Evolutionary conservation across 2,888 invertebrate species (phyloP).

Genomic region (Ectemnius continuus): DNA sequence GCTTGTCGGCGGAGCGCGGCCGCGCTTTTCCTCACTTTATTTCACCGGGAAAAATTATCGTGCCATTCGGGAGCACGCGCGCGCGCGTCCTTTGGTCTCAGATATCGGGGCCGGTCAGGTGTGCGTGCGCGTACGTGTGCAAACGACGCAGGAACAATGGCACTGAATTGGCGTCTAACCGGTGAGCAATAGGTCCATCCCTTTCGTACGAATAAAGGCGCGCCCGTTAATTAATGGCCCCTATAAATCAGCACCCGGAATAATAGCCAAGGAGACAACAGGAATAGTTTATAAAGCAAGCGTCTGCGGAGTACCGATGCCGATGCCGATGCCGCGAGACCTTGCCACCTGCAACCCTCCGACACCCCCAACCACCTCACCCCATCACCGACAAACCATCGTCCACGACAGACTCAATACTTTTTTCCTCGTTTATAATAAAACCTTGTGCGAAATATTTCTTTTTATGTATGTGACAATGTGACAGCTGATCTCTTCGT

Average conservation of each 20-base stretch:
- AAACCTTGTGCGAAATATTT: no score
- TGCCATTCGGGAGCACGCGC: conserved; percentile 49
- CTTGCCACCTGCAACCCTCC: no score
- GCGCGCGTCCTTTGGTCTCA: not conserved
- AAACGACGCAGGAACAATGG: conserved; percentile 78
- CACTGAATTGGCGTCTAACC: conserved; percentile 77
- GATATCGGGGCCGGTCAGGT: not conserved
- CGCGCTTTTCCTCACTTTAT: conserved; percentile 66
- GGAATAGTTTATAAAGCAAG: conserved; percentile 77
- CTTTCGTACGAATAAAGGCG: conserved; percentile 77
- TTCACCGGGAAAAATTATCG: conserved; percentile 67
- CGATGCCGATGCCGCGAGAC: conserved; percentile 37
- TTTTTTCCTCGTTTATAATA: no score
- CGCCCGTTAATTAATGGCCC: conserved; percentile 76
- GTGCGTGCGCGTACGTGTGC: conserved; percentile 69
- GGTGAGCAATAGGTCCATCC: conserved; percentile 78
- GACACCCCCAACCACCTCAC: no score
- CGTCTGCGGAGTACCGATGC: conserved; percentile 62
- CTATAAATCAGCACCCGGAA: conserved; percentile 76
- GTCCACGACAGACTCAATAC: no score
- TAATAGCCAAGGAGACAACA: conserved; percentile 78
- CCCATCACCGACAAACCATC: no score
- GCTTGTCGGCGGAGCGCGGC: not conserved
- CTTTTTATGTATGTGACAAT: no score
- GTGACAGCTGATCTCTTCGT: no score